These are phyloP conservation scores for Rhagonycha fulva DNA, from an alignment of 2,888 invertebrate species.

Conservation along the genomic window DNA sequence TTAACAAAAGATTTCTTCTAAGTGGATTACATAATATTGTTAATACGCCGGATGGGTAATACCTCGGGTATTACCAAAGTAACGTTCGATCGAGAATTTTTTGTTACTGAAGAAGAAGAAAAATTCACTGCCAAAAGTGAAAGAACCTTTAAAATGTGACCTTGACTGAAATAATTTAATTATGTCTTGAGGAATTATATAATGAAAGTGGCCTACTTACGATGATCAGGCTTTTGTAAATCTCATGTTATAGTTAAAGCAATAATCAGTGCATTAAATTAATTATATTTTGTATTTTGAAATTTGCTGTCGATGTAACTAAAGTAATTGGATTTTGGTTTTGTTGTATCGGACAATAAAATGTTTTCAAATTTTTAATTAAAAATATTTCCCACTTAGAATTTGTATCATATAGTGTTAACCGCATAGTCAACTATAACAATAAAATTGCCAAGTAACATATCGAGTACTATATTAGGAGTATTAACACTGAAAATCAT, in stretches of 20 bases:
- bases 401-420: background rate
- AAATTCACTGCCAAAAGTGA: slow-evolving; percentile 51
- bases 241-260: background rate
- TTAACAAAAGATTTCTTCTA: background rate
- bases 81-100: background rate
- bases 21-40: background rate
- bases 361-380: background rate
- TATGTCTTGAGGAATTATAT: slow-evolving; percentile 9
- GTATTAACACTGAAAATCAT: background rate
- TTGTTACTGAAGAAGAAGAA: slow-evolving; percentile 37
- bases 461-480: too few relatives aligned
- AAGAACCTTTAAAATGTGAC: slow-evolving; percentile 45
- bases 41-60: background rate
- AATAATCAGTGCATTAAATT: slow-evolving; percentile 19
- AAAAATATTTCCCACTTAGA: background rate
- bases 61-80: background rate
- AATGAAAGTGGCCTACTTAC: slow-evolving; percentile 9
- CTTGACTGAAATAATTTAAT: slow-evolving; percentile 39
- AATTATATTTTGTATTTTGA: background rate
- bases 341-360: background rate
- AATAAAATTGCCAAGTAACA: background rate
- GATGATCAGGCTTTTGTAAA: slow-evolving; percentile 18
- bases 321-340: background rate
- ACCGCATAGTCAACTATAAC: background rate
- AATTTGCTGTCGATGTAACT: background rate